phyloP scores from a whole-genome alignment of 2,888 invertebrate genomes.

The Drymonia ruficornis region DNA sequence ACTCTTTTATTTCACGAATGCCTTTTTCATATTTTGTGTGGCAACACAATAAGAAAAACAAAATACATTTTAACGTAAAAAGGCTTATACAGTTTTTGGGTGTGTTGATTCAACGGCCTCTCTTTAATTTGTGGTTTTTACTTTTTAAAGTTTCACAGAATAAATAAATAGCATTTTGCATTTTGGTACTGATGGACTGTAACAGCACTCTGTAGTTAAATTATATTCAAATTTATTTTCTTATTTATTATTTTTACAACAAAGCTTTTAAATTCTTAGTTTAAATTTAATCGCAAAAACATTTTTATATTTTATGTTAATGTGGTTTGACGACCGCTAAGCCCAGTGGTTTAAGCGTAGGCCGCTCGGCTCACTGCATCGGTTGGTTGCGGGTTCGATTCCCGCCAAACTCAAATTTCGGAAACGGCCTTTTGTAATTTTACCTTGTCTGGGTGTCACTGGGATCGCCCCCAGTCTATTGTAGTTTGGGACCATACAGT shows the following conservation, averaged over 20 bases:
- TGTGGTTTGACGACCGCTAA: too few species aligned
- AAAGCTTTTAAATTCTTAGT: slow-evolving; percentile 4
- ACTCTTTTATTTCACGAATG: slow-evolving; percentile 25
- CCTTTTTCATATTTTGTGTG: slow-evolving; percentile 9
- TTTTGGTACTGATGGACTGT: neutral
- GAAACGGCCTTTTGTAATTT: too few species aligned
- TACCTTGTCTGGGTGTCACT: too few species aligned
- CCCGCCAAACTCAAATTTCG: too few species aligned
- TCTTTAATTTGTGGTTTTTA: neutral
- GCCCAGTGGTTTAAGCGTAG: too few species aligned
- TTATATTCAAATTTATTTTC: neutral
- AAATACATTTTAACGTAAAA: neutral
- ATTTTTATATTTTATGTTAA: too few species aligned
- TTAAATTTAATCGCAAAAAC: too few species aligned
- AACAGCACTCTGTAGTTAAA: neutral
- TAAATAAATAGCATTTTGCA: slow-evolving; percentile 1
- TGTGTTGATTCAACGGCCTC: neutral
- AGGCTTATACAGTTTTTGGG: neutral
- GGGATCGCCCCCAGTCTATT: too few species aligned
- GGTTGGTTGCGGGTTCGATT: too few species aligned
- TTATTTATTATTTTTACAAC: neutral
- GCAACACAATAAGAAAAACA: neutral
- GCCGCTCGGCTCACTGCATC: too few species aligned
- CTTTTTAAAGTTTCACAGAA: neutral
- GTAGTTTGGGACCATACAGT: too few species aligned